Evolutionary conservation across 2,888 invertebrate genomes (phyloP).

Genomic region (Drepanosiphum platanoidis): DNA sequence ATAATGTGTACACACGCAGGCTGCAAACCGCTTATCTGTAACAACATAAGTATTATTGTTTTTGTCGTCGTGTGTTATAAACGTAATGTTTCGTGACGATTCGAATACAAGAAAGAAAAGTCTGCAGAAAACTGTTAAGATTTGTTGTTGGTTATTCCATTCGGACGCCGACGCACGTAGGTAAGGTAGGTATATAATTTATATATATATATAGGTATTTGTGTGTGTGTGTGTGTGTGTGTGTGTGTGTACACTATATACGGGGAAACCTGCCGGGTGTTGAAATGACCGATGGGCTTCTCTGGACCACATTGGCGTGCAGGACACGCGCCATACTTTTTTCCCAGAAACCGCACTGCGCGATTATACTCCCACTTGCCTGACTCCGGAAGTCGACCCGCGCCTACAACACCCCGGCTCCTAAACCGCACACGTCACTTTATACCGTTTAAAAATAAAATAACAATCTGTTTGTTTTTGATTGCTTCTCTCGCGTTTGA

Average conservation of each 20-base stretch:
- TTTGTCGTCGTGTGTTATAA: neutral
- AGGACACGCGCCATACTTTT: neutral
- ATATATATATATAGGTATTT: too few relatives aligned
- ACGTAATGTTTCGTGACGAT: neutral
- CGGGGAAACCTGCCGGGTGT: neutral
- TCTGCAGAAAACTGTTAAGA: neutral
- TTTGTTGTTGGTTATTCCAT: neutral
- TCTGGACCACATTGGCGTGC: neutral
- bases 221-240: too few relatives aligned
- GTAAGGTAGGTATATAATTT: neutral
- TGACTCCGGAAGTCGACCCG: neutral
- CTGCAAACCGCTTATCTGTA: neutral
- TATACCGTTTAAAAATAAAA: too few relatives aligned
- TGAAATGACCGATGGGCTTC: slow-evolving; percentile 30
- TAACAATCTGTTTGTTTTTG: too few relatives aligned
- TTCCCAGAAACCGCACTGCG: neutral
- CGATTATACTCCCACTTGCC: neutral
- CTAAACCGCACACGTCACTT: too few relatives aligned
- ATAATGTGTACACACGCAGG: neutral
- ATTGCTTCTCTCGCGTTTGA: too few relatives aligned
- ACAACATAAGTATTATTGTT: neutral
- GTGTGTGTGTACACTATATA: neutral
- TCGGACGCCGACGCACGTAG: neutral
- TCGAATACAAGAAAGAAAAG: neutral
- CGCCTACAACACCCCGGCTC: too few relatives aligned